Percentiles rank a stretch among this genome's conserved stretches.
phyloP scores from a whole-genome alignment of 1,140 invertebrate species.

The Frieseomelitta varia region DNA sequence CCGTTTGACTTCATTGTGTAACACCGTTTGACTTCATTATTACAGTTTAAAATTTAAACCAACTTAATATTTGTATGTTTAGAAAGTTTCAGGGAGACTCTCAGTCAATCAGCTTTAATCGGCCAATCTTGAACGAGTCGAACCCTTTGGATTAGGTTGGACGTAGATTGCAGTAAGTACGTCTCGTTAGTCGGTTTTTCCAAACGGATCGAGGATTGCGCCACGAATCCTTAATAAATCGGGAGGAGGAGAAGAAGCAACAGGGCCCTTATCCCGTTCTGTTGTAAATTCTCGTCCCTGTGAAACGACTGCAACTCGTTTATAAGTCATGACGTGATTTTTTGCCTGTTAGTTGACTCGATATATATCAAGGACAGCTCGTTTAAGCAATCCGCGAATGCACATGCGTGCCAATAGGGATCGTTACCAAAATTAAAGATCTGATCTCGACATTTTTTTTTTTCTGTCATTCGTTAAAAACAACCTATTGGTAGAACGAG shows the following conservation, averaged over 20 bases:
- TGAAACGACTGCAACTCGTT: neutral
- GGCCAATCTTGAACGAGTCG: neutral
- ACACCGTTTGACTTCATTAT: neutral
- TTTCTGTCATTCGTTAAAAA: neutral
- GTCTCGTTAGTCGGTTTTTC: neutral
- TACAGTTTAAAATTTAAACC: neutral
- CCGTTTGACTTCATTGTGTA: neutral
- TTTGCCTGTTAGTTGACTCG: conserved; percentile 30
- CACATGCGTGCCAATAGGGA: conserved; percentile 48
- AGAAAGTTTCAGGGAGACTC: neutral
- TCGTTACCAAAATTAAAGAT: conserved; percentile 62
- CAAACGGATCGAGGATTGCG: neutral
- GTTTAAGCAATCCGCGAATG: conserved; percentile 47
- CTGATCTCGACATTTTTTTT: conserved; percentile 14
- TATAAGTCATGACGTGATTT: neutral
- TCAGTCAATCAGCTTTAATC: neutral
- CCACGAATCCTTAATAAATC: neutral
- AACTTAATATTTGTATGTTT: neutral
- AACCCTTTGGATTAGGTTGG: neutral
- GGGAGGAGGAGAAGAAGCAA: too few relatives aligned
- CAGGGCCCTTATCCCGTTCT: neutral
- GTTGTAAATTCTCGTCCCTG: neutral
- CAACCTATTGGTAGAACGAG: neutral
- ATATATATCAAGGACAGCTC: conserved; percentile 41
- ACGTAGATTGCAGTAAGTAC: neutral